phyloP scores from a whole-genome alignment of 2,888 invertebrate genomes.

The Hylaea fasciaria region DNA sequence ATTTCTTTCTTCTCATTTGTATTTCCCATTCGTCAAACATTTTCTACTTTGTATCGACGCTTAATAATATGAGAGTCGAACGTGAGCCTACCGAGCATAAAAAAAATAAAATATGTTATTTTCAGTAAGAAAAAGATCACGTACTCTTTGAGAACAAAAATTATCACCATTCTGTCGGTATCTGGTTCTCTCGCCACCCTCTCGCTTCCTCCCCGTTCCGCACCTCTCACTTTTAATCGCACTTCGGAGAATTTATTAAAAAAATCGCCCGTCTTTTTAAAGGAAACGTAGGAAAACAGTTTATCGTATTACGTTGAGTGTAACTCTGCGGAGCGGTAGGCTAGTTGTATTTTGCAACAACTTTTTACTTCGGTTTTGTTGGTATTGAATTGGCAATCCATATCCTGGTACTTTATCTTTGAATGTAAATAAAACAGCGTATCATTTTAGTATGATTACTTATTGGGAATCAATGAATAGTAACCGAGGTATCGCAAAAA shows the following conservation, averaged over 20 bases:
- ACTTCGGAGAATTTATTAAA: conserved; percentile 71
- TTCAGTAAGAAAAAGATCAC: conserved; percentile 19
- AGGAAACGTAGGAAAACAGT: conserved; percentile 29
- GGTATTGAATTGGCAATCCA: conserved; percentile 13
- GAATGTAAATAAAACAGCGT: conserved; percentile 20
- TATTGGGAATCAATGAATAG: conserved; percentile 11
- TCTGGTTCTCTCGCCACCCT: conserved; percentile 22
- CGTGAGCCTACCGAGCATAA: not conserved
- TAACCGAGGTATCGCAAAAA: not conserved
- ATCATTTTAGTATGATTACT: conserved; percentile 21
- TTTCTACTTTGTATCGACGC: too few relatives aligned
- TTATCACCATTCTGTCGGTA: conserved; percentile 22
- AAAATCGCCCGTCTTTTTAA: conserved; percentile 61
- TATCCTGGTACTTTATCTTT: conserved; percentile 13
- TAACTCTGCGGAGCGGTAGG: conserved; percentile 5
- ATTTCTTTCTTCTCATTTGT: too few relatives aligned
- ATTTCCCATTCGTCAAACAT: too few relatives aligned
- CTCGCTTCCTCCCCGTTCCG: conserved; percentile 48
- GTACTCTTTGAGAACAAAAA: conserved; percentile 12
- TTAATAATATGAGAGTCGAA: not conserved
- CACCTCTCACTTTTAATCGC: conserved; percentile 72
- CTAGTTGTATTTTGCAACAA: conserved; percentile 16
- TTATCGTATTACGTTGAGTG: conserved; percentile 23
- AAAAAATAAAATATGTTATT: not conserved
- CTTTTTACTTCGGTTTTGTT: conserved; percentile 13